These are phyloP conservation scores for Heliconius hermathena DNA, from an alignment of 1,140 invertebrate genomes.

Conservation along the genomic window DNA sequence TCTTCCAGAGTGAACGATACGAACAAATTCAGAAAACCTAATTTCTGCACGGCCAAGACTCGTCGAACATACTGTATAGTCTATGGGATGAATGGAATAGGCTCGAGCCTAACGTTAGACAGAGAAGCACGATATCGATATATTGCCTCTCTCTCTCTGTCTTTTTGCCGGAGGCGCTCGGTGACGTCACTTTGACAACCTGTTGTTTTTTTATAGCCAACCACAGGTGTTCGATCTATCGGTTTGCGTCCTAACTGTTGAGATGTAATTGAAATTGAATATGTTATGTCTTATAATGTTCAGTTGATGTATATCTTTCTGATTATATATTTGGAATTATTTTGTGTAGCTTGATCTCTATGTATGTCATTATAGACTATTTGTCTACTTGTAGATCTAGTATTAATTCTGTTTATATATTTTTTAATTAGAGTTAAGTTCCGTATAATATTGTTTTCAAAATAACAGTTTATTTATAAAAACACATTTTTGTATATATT, in stretches of 20 bases:
- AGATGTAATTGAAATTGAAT: background rate
- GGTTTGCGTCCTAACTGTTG: background rate
- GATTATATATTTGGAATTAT: background rate
- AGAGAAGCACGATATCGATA: background rate
- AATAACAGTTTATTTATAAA: no score
- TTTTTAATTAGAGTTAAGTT: no score
- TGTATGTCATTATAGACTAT: no score
- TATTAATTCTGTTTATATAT: no score
- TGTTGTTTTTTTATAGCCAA: slow-evolving; percentile 48
- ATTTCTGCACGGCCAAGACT: no score
- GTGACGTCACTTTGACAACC: slow-evolving; percentile 60
- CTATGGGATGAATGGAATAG: slow-evolving; percentile 56
- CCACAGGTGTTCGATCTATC: slow-evolving; percentile 42
- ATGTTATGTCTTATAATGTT: background rate
- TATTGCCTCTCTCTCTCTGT: slow-evolving; percentile 69
- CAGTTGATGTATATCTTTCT: background rate
- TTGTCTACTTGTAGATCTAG: no score
- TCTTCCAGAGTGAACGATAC: no score
- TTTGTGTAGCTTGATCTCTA: no score
- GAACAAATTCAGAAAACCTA: no score
- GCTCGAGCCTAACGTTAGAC: slow-evolving; percentile 20
- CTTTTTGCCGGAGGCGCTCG: slow-evolving; percentile 51
- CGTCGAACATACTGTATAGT: background rate
- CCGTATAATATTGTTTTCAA: no score
- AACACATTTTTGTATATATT: no score